These are phyloP conservation scores for Drosophila erecta DNA, from an alignment of 1,140 invertebrate species.

Conservation along the genomic window DNA sequence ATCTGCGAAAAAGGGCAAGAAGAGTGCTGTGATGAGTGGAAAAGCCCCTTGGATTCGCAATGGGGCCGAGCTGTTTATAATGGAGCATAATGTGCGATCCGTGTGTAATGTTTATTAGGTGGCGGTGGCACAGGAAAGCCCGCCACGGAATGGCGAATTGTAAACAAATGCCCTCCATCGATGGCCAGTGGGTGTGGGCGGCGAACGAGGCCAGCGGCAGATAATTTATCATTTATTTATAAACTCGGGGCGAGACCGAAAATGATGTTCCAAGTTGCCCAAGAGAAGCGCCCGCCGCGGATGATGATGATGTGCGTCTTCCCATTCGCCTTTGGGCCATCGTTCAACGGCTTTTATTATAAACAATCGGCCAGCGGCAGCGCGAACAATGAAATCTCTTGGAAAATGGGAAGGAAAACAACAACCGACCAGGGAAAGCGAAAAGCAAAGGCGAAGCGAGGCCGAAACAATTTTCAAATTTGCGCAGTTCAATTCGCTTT, in stretches of 20 bases:
- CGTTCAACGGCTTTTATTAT: constrained; percentile 68
- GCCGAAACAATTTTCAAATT: constrained; percentile 53
- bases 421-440: constrained; percentile 3
- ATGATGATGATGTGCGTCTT: constrained; percentile 38
- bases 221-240: constrained; percentile 80
- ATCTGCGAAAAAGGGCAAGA: constrained; percentile 76
- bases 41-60: background rate
- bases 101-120: constrained; percentile 30
- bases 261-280: constrained; percentile 68
- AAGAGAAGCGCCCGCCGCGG: constrained; percentile 30
- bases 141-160: constrained; percentile 17
- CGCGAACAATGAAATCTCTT: constrained; percentile 54
- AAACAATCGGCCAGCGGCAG: constrained; percentile 59
- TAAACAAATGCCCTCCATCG: constrained; percentile 21
- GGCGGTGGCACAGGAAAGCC: constrained; percentile 26
- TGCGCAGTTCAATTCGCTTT: constrained; percentile 65
- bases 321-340: constrained; percentile 28
- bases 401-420: constrained; percentile 53
- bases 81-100: too few relatives aligned
- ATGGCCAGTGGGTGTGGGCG: constrained; percentile 3
- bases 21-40: background rate
- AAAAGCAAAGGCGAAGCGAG: constrained; percentile 19
- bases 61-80: background rate
- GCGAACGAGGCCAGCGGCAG: constrained; percentile 42
- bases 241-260: constrained; percentile 39